Base-by-base conservation (phyloP, 2,113 vertebrate species). In the Mohoua ochrocephala region DNA sequence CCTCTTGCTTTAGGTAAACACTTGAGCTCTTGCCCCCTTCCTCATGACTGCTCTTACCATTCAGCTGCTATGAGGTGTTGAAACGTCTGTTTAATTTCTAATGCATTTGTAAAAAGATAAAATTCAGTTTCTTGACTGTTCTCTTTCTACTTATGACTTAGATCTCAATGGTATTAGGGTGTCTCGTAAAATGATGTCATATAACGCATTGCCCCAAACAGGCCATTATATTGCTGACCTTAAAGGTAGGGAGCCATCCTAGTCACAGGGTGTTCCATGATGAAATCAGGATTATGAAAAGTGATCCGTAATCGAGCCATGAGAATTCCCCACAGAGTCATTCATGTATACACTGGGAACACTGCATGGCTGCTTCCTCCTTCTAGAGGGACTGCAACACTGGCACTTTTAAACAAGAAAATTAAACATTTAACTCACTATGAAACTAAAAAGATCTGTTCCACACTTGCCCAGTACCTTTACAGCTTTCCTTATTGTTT, bases 261-360 rank as follows among this genome's bases (percentile, higher is more conserved):
- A 89, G 39, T 39, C 74, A 84, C 28, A 82, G 44, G 56, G 56
- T 74, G 50, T 31, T 80, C 73, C 41, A 67, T 39, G 56, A 44
- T 67, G 80, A 91, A 87, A 75, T 56, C 44, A 56, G 64, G 41
- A 60, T 82, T 56, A 78, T 2, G 27, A 56, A 65, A 77, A 87
- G 33, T 30, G 31, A 78, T 64, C 63, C 0, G 0, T 41, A 79
- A 86, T 13, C 0, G 0, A 86, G n/a, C 74, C 57, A n/a, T 35
- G 39, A 82, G 65, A 75, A 42, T 26, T 24, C 52, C 23, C 35
- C 47, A 50, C 45, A 57, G 86, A 53, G 31, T 75, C 60, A 69
- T 26, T 60, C 45, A 17, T 27, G 9, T 26, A 19, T 7, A 33
- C 27, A 5, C 24, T 41, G 41, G 20, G 56, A 53, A 49, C 31